Base-by-base conservation (phyloP, 2,888 invertebrate species). In the Operophtera brumata region DNA sequence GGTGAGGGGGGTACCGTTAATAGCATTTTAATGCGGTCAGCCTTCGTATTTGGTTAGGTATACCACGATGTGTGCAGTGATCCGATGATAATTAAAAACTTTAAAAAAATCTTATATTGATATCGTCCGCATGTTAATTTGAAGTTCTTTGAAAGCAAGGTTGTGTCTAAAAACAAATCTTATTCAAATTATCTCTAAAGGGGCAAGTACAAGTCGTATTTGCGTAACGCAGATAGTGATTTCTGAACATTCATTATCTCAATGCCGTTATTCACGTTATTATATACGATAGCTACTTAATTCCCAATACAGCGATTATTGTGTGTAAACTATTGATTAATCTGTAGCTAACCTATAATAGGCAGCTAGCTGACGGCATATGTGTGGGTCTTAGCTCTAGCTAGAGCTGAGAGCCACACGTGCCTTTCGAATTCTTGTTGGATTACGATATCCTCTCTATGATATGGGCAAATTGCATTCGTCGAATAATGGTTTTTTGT, bases 1-100 rank as follows among this genome's bases (percentile, higher is more conserved):
- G 87, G 87, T 88, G 76, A 86, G 84, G 61, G n/a, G 20, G 63
- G 52, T 70, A 72, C 79, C 71, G 77, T 79, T 80, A 70, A 25
- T 20, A 36, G 49, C 41, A 47, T 42, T 43, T 41, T 40, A 56
- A 54, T 44, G 39, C 55, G 57, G 57, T 34, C 55, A 50, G 41
- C 44, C 47, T 56, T 47, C 47, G 32, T 26, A 45, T 52, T 52
- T 35, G 43, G 39, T 35, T 34, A 43, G 39, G 30, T 34, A 43
- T 14, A 47, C 50, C 43, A 47, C 46, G 14, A 41, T 35, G 40
- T 36, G 41, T 49, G 39, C 39, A 39, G 34, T 51, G 12, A 39
- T 13, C 34, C 51, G 20, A 37, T 57, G 47, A 50, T 50, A 60
- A 57, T 55, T 34, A 52, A 3, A 20, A 3, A 20, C n/a, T n/a